Base-by-base conservation (phyloP, 2,888 invertebrate genomes). In the Diadromus collaris region DNA sequence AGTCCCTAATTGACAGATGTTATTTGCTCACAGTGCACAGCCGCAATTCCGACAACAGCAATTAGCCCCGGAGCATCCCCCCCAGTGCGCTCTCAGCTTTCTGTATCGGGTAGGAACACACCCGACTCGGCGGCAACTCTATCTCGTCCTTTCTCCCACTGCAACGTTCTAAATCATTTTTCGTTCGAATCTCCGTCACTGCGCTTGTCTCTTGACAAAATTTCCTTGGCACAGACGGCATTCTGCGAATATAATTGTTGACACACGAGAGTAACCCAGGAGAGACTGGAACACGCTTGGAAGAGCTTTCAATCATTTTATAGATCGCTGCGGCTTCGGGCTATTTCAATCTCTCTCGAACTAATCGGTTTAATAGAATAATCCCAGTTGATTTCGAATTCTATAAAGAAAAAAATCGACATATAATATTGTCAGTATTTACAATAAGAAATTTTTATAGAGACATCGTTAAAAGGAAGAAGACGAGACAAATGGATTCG, bases 1-100 rank as follows among this genome's bases (percentile, higher is more conserved):
- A 71, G 58, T 74, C 79, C 81, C 84, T 87, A 87, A 88, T 88
- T 88, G 88, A 86, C 88, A 88, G 88, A 89, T 89, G 89, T 88
- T 90, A 85, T 89, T 89, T 90, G 85, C 86, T 84, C 86, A 85
- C 76, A 69, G 69, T 76, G 79, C 76, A 79, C 54, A 79, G 51
- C 79, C 76, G 63, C 76, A 51, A 79, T 79, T 60, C 75, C 56
- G 69, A 70, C 76, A 58, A 58, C 73, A 67, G 76, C 76, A 76
- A 79, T 76, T 79, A 76, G 76, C 76, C 79, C 75, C 64, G 72
- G 58, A 76, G 69, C 69, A 76, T 65, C 58, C 60, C 67, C 76
- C 44, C 76, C 58, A 60, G 58, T 71, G 71, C 41, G 68, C 72
- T 34, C 69, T 34, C 71, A 24, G 76, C 21, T 46, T 46, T 65